These are phyloP conservation scores for Eulithis testata DNA, from an alignment of 2,888 invertebrate genomes.

Conservation along the genomic window DNA sequence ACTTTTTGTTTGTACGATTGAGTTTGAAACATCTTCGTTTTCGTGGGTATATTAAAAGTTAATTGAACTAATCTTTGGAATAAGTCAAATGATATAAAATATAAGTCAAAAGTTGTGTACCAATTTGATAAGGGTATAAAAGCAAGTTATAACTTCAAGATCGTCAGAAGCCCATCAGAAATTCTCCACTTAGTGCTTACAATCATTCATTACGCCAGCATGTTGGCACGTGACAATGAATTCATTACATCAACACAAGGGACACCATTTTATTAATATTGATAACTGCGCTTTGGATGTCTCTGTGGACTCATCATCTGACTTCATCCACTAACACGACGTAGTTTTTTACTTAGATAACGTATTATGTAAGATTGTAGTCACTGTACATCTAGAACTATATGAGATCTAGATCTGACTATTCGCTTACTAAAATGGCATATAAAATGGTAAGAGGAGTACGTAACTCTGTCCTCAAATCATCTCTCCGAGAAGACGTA, in stretches of 20 bases:
- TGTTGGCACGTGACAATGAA: conserved; percentile 56
- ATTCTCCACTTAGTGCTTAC: conserved; percentile 13
- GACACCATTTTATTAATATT: conserved; percentile 58
- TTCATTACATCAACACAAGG: conserved; percentile 54
- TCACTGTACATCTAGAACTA: too few relatives aligned
- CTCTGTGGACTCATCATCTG: conserved; percentile 29
- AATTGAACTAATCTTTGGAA: too few relatives aligned
- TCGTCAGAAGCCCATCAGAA: background rate
- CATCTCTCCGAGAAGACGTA: too few relatives aligned
- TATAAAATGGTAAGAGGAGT: too few relatives aligned
- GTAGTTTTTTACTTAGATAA: background rate
- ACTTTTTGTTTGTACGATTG: conserved; percentile 44
- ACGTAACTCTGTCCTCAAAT: too few relatives aligned
- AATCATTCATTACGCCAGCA: conserved; percentile 47
- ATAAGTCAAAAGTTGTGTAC: too few relatives aligned
- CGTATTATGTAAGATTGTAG: too few relatives aligned
- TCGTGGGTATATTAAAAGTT: background rate
- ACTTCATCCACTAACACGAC: conserved; percentile 29
- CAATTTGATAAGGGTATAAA: background rate
- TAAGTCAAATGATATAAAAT: too few relatives aligned
- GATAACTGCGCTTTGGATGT: conserved; percentile 47
- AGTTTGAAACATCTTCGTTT: conserved; percentile 34
- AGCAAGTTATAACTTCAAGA: background rate
- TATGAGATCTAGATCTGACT: too few relatives aligned
- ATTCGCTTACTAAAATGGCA: too few relatives aligned